A percentile compares a stretch with the other conserved stretches of the same genome.
These are phyloP conservation scores for Lophius piscatorius DNA, from an alignment of 2,113 vertebrate genomes.

Conservation along the genomic window DNA sequence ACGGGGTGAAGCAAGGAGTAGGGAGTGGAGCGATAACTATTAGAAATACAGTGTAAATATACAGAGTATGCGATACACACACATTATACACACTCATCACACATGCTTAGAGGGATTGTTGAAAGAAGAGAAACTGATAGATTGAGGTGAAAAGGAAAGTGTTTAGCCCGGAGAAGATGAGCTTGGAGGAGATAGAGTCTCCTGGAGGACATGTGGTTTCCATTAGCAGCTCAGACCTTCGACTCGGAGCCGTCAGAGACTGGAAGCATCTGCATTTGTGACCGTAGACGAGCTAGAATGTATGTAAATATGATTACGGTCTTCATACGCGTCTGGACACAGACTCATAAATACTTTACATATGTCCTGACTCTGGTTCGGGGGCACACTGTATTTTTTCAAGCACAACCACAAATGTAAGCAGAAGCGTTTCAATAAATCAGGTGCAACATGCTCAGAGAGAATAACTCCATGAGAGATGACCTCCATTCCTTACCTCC, in stretches of 20 bases:
- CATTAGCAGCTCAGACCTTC: slow-evolving; percentile 70
- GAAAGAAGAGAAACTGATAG: slow-evolving; percentile 47
- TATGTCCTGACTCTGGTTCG: slow-evolving; percentile 12
- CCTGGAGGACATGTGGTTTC: slow-evolving; percentile 70
- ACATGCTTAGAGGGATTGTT: slow-evolving; percentile 29
- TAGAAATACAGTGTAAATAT: background rate
- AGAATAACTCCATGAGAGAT: slow-evolving; percentile 6
- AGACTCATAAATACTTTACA: slow-evolving; percentile 5
- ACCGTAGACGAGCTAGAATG: slow-evolving; percentile 28
- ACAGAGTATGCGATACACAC: background rate
- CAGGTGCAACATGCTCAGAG: slow-evolving; percentile 3
- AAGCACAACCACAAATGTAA: background rate
- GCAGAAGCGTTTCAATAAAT: slow-evolving; percentile 1
- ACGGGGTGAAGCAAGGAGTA: slow-evolving; percentile 20
- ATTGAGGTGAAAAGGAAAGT: slow-evolving; percentile 59
- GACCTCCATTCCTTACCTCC: slow-evolving; percentile 24
- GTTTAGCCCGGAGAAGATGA: slow-evolving; percentile 70
- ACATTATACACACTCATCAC: slow-evolving; percentile 11
- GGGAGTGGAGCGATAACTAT: slow-evolving; percentile 24
- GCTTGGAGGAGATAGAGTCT: slow-evolving; percentile 58
- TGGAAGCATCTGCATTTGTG: slow-evolving; percentile 51
- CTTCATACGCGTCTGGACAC: slow-evolving; percentile 10
- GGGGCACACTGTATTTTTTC: background rate
- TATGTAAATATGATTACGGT: slow-evolving; percentile 32
- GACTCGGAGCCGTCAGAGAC: slow-evolving; percentile 59